Evolutionary conservation across 1,140 invertebrate genomes (phyloP), one percentile per base, ranked within the genome.

Genomic region (Sitodiplosis mosellana): DNA sequence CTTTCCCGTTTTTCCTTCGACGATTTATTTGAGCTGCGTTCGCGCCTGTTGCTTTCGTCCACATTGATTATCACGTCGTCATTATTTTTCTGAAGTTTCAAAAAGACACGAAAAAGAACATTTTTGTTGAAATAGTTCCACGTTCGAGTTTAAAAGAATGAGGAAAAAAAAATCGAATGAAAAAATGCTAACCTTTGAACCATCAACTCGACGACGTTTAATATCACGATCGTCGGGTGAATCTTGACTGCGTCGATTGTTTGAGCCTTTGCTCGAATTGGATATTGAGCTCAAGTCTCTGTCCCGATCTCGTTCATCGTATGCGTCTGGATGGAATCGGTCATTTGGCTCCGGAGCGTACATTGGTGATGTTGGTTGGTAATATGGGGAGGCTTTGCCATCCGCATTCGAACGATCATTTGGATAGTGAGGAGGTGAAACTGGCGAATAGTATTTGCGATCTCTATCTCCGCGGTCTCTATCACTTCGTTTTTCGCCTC

Each of bases 221-320:
- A 18, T 18, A 18, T 18, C 18, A 3, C 18, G n/a, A 4, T 18
- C 11, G 20, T 43, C 41, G 2, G 41, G 41, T 12, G 41, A 43
- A 20, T 68, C 67, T 47, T 63, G 61, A 53, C 62, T 64, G 38
- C 63, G 61, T 33, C 64, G 59, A 49, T 64, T 59, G 36, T 56
- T 45, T 10, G 67, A 68, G 22, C 63, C 66, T n/a, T 61, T 63
- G 54, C 61, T 68, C 18, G 64, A 61, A 48, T 64, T 64, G 21
- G 62, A 64, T 2, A 64, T 61, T 2, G 62, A 64, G 52, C 62
- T 64, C 6, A 64, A 49, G 48, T 64, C 61, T 6, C 61, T 54
- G 46, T 63, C 62, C 11, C 62, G 51, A 33, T 54, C 56, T 1
- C 59, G 36, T 37, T 49, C 48, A 21, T 49, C 22, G 2, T 22